A percentile compares a stretch with the other conserved stretches of the same genome.
Evolutionary conservation across 1,140 invertebrate genomes (phyloP).

Genomic region (Limonius californicus): DNA sequence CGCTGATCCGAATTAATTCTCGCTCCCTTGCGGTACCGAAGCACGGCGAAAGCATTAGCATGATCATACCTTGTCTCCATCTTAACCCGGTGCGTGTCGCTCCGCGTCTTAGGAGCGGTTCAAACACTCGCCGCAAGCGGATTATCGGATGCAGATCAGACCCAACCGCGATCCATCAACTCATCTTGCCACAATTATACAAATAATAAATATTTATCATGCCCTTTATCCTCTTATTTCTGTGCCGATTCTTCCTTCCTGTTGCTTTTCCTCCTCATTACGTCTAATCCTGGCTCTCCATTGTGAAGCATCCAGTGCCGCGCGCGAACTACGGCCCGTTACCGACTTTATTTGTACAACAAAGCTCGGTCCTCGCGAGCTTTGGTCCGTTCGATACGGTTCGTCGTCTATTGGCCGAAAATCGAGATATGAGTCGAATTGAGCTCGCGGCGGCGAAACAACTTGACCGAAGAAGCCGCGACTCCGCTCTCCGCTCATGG

Average conservation of each 20-base stretch:
- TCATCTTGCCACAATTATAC: slow-evolving; percentile 31
- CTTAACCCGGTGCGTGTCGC: slow-evolving; percentile 41
- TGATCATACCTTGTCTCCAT: slow-evolving; percentile 45
- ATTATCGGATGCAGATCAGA: slow-evolving; percentile 43
- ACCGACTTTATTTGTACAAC: background rate
- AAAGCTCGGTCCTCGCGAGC: background rate
- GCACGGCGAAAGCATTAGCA: slow-evolving; percentile 46
- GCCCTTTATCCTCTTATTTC: slow-evolving; percentile 32
- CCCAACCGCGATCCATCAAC: slow-evolving; percentile 25
- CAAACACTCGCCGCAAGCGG: slow-evolving; percentile 41
- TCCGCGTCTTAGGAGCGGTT: slow-evolving; percentile 39
- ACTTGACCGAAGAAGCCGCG: background rate
- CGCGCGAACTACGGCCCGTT: background rate
- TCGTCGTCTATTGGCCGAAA: background rate
- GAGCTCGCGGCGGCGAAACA: background rate
- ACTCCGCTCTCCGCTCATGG: slow-evolving; percentile 1
- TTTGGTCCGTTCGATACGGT: background rate
- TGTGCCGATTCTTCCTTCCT: slow-evolving; percentile 33
- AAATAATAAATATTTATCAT: slow-evolving; percentile 24
- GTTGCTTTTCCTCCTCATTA: slow-evolving; percentile 36
- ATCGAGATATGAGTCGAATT: background rate
- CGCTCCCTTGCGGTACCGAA: slow-evolving; percentile 41
- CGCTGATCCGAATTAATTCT: slow-evolving; percentile 45
- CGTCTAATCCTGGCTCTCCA: slow-evolving; percentile 29
- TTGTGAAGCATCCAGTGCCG: slow-evolving; percentile 6